These are phyloP conservation scores for Heterocephalus glaber DNA, from an alignment of 2,113 vertebrate genomes.

Conservation along the genomic window DNA sequence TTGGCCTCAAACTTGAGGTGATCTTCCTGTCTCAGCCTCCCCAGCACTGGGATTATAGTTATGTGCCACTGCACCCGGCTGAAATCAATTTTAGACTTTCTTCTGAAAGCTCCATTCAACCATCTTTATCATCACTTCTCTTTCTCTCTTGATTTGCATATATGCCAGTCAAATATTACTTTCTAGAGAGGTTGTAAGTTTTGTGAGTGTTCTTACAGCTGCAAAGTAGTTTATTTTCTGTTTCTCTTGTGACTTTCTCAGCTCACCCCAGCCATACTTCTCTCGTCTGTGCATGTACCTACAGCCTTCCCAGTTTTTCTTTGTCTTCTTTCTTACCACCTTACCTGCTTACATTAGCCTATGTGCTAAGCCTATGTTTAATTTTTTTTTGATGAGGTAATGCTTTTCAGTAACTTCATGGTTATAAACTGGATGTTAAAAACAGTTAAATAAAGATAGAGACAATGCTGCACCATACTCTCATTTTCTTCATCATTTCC, in stretches of 20 bases:
- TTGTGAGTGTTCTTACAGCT: neutral
- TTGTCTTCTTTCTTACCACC: neutral
- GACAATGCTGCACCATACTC: neutral
- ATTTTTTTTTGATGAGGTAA: neutral
- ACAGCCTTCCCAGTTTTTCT: no score
- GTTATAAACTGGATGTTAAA: neutral
- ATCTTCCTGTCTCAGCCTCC: neutral
- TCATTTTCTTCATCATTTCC: neutral
- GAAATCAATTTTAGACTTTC: slow-evolving; percentile 8
- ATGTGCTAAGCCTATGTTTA: neutral
- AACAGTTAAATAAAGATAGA: neutral
- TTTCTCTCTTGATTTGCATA: neutral
- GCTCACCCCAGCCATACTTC: neutral
- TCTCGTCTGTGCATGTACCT: neutral
- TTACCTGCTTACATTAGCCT: neutral
- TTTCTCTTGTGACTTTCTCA: neutral
- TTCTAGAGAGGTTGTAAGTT: no score
- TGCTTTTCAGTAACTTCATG: neutral
- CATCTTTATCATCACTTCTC: neutral
- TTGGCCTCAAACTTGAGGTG: neutral
- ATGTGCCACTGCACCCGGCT: neutral
- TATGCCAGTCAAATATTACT: neutral
- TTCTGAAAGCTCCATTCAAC: neutral
- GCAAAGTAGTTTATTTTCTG: neutral
- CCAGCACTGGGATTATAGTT: neutral